Base-by-base conservation (phyloP, 35 echinoderm and acorn worm genomes). In the Heliocidaris erythrogramma region DNA sequence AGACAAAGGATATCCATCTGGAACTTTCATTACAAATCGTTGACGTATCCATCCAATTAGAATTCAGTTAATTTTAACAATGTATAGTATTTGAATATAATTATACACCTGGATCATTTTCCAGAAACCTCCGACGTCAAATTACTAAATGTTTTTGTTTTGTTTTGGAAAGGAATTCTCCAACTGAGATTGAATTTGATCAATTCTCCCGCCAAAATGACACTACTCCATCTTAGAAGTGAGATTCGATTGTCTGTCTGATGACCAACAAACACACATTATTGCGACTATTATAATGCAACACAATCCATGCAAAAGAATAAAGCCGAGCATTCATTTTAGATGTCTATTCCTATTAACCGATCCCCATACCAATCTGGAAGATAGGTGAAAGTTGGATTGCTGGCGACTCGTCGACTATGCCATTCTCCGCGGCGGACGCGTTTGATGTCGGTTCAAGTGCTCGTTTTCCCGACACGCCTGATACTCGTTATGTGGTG, bases 381-480 rank as follows among this genome's bases (percentile, higher is more conserved):
- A 78, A 78, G 65, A 78, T 78, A 78, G 18, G 4, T 78, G 17
- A n/a, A 78, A 78, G 65, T 78, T 42, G 65, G 21, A 8, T 7
- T n/a, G 7, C 18, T 78, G 14, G 65, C 65, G 65, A 78, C 65
- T 24, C 65, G 65, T 78, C 27, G 65, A n/a, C 65, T n/a, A n/a
- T 78, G 14, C 27, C 17, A 24, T 78, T 0, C 65, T 78, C 65
- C 21, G 27, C 65, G 65, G 65, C 65, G 65, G 65, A 78, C 65
- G 5, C 65, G 30, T 89, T 89, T 89, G 87, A 89, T 89, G 87
- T 89, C 87, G 47, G 87, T 48, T 89, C 87, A 89, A 89, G 87
- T 89, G 87, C 87, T 42, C 31, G 24, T 32, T 89, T 89, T 89
- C 31, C 5, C 47, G 87, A 89, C 31, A 89, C 87, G 87, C 47